Conservation (phyloP, 2,888 invertebrate species). For the Cataglyphis altisquamis region DNA sequence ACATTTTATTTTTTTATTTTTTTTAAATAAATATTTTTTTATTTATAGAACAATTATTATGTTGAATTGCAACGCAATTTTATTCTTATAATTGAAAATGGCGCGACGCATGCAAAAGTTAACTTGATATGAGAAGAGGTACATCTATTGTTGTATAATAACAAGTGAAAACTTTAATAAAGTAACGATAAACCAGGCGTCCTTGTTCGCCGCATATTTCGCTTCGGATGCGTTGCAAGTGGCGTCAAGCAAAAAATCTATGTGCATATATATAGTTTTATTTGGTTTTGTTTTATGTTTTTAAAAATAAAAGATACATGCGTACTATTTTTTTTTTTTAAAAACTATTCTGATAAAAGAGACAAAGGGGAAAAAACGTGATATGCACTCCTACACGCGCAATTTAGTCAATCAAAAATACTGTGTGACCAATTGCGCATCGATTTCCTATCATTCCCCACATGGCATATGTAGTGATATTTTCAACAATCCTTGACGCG, state of each 20-base stretch:
- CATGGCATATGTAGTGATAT: neutral
- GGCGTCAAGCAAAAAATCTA: conserved; percentile 19
- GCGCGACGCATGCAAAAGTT: conserved; percentile 5
- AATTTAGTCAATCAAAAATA: conserved; percentile 34
- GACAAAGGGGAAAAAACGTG: neutral
- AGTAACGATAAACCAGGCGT: conserved; percentile 29
- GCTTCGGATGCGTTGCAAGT: conserved; percentile 29
- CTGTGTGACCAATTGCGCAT: conserved; percentile 37
- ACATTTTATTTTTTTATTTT: neutral
- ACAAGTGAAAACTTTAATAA: conserved; percentile 34
- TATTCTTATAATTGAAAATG: conserved; percentile 8
- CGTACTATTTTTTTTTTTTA: neutral
- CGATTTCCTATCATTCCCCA: conserved; percentile 21
- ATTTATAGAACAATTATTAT: neutral
- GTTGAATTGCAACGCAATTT: neutral
- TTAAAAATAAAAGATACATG: conserved; percentile 28
- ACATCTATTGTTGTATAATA: conserved; percentile 27
- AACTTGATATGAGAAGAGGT: neutral
- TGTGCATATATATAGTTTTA: neutral
- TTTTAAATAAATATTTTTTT: neutral
- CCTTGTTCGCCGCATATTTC: neutral
- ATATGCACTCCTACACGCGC: conserved; percentile 3
- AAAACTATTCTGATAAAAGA: conserved; percentile 2
- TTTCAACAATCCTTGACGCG: neutral
- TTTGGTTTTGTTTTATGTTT: conserved; percentile 28